Conservation (phyloP, 1,140 invertebrate species). For the Chrysomallon squamiferum region DNA sequence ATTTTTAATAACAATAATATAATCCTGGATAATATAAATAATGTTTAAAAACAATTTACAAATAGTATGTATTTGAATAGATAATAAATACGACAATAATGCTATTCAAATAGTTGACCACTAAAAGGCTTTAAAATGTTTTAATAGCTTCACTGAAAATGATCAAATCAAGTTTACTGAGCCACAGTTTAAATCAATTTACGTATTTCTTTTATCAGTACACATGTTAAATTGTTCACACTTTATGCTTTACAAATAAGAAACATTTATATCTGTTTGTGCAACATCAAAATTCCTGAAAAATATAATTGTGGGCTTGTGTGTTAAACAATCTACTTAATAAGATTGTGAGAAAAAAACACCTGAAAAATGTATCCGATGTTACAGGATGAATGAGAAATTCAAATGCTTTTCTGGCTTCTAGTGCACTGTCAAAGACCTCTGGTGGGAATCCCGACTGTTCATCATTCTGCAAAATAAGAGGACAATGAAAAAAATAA, state of each 20-base stretch:
- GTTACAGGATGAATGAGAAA: conserved; percentile 76
- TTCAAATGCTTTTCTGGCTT: conserved; percentile 71
- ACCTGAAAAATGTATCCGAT: conserved; percentile 72
- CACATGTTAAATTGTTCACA: not conserved
- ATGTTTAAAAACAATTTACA: too few relatives aligned
- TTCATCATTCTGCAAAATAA: too few relatives aligned
- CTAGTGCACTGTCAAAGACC: conserved; percentile 53
- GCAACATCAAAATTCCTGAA: not conserved
- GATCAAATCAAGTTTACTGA: not conserved
- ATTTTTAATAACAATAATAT: too few relatives aligned
- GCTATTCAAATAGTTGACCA: too few relatives aligned
- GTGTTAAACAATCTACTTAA: not conserved
- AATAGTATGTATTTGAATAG: too few relatives aligned
- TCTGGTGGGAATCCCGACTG: conserved; percentile 21
- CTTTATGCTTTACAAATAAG: not conserved
- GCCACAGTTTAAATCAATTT: not conserved
- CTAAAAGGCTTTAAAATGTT: too few relatives aligned
- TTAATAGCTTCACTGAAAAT: too few relatives aligned
- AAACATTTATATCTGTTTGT: not conserved
- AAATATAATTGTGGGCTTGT: not conserved
- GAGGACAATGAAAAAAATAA: too few relatives aligned
- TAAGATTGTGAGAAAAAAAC: conserved; percentile 18
- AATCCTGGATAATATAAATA: too few relatives aligned
- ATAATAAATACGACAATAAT: too few relatives aligned
- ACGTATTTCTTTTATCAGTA: not conserved